Evolutionary conservation across 1,140 invertebrate genomes (phyloP), one percentile per base, ranked within the genome.

Genomic region (Grapholita molesta): DNA sequence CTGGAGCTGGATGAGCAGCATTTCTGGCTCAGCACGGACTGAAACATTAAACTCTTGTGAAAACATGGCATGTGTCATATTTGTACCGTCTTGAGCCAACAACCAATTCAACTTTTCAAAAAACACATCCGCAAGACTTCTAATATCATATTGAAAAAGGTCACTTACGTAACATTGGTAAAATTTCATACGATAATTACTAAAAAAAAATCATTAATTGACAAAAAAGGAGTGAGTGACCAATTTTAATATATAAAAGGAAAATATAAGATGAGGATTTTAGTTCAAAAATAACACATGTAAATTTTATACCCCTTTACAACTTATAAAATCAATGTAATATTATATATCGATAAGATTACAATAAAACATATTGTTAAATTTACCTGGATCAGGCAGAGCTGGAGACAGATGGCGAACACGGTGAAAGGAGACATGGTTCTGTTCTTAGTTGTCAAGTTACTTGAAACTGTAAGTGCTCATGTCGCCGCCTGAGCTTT

Each of bases 371-470:
- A 30, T 3, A 4, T 28, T 21, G 6, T 12, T 2, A n/a, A 8
- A 15, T 7, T 76, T 75, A 84, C 82, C 76, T 85, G 82, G 23
- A 79, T 55, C 67, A 79, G 74, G 66, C 71, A 80, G 74, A 77
- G 76, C 71, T 85, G 80, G 61, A 76, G 57, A 71, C 79, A 83
- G 32, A 85, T 55, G 23, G 80, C 38, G 30, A 85, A 65, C 32
- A 85, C 73, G 57, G 73, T 52, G 68, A 78, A 78, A 32, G 76
- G 55, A 66, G 76, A 79, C 83, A 85, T 65, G 24, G 3, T 8
- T 61, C 15, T 15, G 24, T 4, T 5, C 2, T 18, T 15, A 52
- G 42, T 48, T 48, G n/a, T 48, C 28, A 30, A 30, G 28, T 48
- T 48, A 48, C n/a, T 48, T 12, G 42, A 48, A 21, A 12, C 4